Evolutionary conservation across 2,797 vertebrate species (phyloP), one percentile per base, ranked within the genome.

Genomic region (Onychomys torridus): DNA sequence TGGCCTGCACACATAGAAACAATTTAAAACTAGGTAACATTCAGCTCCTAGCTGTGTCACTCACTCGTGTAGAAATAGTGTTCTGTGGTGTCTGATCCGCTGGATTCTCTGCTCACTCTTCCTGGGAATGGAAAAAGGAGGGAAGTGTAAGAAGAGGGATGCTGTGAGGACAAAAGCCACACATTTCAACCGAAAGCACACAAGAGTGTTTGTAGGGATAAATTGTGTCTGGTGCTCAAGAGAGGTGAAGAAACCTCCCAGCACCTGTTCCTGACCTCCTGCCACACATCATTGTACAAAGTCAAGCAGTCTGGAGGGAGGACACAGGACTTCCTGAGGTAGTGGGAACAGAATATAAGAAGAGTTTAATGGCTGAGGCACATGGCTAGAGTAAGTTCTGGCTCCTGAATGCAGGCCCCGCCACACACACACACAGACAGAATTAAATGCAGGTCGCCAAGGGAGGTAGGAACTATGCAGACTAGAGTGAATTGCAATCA

Each of bases 401-500:
- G 82, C 69, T 93, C 81, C 46, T 14, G 27, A 65, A 91, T 59
- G n/a, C 12, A 17, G 12, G 37, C 59, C 3, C 6, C 23, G 4
- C 25, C 14, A 37, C 16, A 55, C 52, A 55, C 32, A 83, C 88
- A n/a, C 86, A 87, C 40, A 93, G 88, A 85, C 59, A 96, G 88
- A 97, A 94, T 90, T 86, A 94, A 95, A 75, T 78, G 57, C 90
- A 78, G 67, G 65, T 82, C 55, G 29, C 85, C 84, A 55, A 95
- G 85, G 95, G 88, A 95, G 88, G 57, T 91, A 43, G 79, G 63
- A 86, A 57, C 88, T 92, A 11, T 84, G 84, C 52, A 87, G 95
- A 90, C 76, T 86, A 59, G 46, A 93, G 76, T 94, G 65, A 94
- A 71, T 88, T 49, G 79, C 88, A 94, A 89, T 91, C 83, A 97